Evolutionary conservation across 1,140 invertebrate genomes (phyloP).

Genomic region (Colletes gigas): DNA sequence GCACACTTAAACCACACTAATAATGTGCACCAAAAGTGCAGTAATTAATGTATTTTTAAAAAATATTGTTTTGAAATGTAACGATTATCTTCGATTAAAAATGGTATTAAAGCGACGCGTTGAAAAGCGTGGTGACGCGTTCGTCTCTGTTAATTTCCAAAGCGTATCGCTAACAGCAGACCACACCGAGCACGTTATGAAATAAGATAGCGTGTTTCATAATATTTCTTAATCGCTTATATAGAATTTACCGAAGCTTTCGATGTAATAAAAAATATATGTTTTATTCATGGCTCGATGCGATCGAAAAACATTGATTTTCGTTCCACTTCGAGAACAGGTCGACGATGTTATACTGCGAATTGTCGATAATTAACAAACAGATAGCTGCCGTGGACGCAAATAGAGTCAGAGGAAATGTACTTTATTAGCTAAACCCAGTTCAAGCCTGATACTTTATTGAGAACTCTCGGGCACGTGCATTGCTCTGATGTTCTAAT

Average conservation of each 20-base stretch:
- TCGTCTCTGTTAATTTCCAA: too few relatives aligned
- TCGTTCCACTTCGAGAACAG: constrained; percentile 14
- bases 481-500: too few relatives aligned
- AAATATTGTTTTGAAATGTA: too few relatives aligned
- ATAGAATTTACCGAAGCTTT: not conserved
- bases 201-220: not conserved
- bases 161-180: too few relatives aligned
- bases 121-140: too few relatives aligned
- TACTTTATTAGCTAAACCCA: constrained; percentile 42
- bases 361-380: constrained; percentile 52
- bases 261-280: not conserved
- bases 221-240: too few relatives aligned
- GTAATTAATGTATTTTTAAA: too few relatives aligned
- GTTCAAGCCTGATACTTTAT: constrained; percentile 7
- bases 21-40: too few relatives aligned
- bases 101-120: too few relatives aligned
- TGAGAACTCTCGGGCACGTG: not conserved
- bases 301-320: constrained; percentile 30
- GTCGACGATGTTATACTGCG: constrained; percentile 21
- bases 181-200: not conserved
- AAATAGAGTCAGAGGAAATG: not conserved
- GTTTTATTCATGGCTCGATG: not conserved
- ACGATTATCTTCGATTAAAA: too few relatives aligned
- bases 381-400: constrained; percentile 3
- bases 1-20: too few relatives aligned